A percentile compares a stretch with the other conserved stretches of the same genome.
These are phyloP conservation scores for Gallirallus australis DNA, from an alignment of 2,797 vertebrate species.

Conservation along the genomic window DNA sequence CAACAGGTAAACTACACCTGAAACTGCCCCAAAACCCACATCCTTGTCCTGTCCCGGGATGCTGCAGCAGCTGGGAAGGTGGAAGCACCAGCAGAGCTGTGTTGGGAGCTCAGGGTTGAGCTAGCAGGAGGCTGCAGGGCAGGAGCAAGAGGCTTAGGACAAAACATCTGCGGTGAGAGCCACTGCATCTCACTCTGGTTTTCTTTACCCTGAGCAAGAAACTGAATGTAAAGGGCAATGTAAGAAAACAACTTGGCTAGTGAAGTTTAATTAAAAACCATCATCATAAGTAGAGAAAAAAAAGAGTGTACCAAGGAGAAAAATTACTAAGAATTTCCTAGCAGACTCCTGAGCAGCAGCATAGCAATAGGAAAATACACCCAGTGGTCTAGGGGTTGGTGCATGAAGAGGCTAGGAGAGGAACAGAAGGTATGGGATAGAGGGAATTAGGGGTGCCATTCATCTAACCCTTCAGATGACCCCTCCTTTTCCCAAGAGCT, in stretches of 20 bases:
- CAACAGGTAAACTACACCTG: background rate
- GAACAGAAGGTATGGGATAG: background rate
- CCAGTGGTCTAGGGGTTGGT: rapidly evolving
- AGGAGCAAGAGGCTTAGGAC: background rate
- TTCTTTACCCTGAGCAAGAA: background rate
- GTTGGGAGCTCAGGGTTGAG: background rate
- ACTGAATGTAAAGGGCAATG: background rate
- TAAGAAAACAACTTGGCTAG: background rate
- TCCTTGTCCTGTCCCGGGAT: background rate
- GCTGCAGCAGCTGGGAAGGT: background rate
- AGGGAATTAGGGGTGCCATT: background rate
- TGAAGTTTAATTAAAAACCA: background rate
- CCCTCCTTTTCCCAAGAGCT: background rate
- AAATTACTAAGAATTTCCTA: background rate
- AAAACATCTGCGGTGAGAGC: background rate
- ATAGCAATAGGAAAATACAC: background rate
- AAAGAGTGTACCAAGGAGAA: background rate
- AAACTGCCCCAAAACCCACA: background rate
- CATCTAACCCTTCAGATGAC: background rate
- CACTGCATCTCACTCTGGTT: background rate
- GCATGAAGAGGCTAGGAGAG: background rate
- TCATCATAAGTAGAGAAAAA: background rate
- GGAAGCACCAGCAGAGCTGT: background rate
- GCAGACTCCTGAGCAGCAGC: background rate
- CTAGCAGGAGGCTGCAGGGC: background rate